phyloP scores from a whole-genome alignment of 1,140 invertebrate species.

The Zaprionus ornatus region DNA sequence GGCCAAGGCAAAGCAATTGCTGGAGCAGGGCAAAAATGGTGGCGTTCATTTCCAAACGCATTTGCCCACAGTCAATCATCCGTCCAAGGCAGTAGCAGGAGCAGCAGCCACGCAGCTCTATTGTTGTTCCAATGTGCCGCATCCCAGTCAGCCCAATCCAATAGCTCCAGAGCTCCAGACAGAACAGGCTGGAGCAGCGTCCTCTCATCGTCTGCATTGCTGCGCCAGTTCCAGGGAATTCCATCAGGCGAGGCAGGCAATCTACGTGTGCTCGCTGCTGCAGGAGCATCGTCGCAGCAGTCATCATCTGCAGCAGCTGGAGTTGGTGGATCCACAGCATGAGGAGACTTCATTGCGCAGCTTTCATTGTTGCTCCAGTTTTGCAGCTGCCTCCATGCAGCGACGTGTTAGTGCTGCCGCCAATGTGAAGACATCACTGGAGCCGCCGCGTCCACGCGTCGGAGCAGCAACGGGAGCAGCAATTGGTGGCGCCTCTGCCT shows the following conservation, averaged over 20 bases:
- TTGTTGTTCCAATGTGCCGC: conserved; percentile 70
- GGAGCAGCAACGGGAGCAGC: neutral
- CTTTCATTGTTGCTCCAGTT: conserved; percentile 82
- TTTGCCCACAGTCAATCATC: conserved; percentile 53
- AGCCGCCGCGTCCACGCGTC: conserved; percentile 47
- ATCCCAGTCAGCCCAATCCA: conserved; percentile 59
- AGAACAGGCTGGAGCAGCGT: neutral
- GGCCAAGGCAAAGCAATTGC: conserved; percentile 64
- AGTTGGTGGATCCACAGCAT: conserved; percentile 26
- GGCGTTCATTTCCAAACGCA: conserved; percentile 47
- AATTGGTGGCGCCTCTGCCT: conserved; percentile 40
- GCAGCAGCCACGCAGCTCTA: conserved; percentile 60
- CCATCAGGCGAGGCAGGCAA: conserved; percentile 68
- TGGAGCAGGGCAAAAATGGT: conserved; percentile 55
- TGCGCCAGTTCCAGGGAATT: conserved; percentile 77
- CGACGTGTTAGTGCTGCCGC: conserved; percentile 65
- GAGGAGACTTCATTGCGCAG: conserved; percentile 37
- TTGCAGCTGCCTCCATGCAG: conserved; percentile 65
- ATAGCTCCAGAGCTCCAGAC: conserved; percentile 21
- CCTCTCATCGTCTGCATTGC: conserved; percentile 66
- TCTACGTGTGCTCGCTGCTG: conserved; percentile 80
- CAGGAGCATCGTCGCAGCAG: conserved; percentile 49
- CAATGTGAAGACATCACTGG: conserved; percentile 55
- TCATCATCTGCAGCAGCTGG: conserved; percentile 10
- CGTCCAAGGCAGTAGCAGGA: conserved; percentile 58